Base-by-base conservation (phyloP, 1,140 invertebrate species). In the Tigriopus japonicus region DNA sequence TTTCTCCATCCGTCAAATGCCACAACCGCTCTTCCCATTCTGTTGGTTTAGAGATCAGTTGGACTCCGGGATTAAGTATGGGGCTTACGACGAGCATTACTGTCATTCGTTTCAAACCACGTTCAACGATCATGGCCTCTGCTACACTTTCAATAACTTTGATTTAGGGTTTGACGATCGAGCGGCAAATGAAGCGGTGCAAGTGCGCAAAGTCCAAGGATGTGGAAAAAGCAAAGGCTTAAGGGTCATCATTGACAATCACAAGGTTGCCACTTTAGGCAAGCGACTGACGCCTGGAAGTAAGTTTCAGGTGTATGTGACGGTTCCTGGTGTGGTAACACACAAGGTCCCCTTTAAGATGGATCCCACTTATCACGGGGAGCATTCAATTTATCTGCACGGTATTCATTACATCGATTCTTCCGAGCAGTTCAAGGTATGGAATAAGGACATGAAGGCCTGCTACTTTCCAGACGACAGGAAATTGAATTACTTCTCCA, bases 191-290 rank as follows among this genome's bases (percentile, higher is more conserved):
- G 55, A 41, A 5, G 17, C 42, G 17, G 35, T 35, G 14, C 14
- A 14, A 42, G 21, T 58, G 2, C 13, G 24, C 23, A 58, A 58
- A 42, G 55, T 58, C 14, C 55, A 58, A 23, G 55, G 55, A 6
- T 58, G 55, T 42, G 55, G 55, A 5, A 58, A 58, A 42, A 58
- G n/a, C 55, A 58, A 58, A 41, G 55, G 55, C n/a, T 41, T 58
- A 13, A 6, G 40, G 2, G 14, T 58, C 5, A 41, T 41, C 15
- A 17, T 42, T 12, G 55, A 58, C 40, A 17, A 28, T 6, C 13
- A 58, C 55, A 58, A 58, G 55, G 5, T 58, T n/a, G 21, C 55
- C 40, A 41, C 17, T 58, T 58, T 58, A 9, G 55, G 41, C 35
- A 23, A 42, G 24, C 17, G n/a, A 15, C 1, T 5, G 1, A 28